Evolutionary conservation across 2,113 vertebrate genomes (phyloP).

Genomic region (Pteruthius melanotis): DNA sequence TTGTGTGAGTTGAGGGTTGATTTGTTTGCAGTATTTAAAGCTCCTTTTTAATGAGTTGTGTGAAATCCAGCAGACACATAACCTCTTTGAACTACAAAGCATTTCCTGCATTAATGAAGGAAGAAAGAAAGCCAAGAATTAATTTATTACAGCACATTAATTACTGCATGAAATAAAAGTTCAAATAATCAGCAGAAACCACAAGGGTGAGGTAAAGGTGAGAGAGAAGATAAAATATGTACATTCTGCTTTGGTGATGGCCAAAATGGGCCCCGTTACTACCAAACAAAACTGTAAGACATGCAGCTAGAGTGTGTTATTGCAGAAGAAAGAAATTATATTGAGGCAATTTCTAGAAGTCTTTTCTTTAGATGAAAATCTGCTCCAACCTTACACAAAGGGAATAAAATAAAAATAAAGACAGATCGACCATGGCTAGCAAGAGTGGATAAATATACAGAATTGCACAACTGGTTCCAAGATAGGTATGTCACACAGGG

Average conservation of each 20-base stretch:
- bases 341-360: neutral
- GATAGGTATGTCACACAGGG: neutral
- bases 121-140: conserved; percentile 10
- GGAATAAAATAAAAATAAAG: neutral
- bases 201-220: neutral
- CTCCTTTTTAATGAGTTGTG: neutral
- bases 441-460: neutral
- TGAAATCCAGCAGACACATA: conserved; percentile 17
- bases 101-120: conserved; percentile 33
- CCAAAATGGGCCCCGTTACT: neutral
- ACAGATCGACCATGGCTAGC: neutral
- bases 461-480: neutral
- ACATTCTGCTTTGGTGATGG: neutral
- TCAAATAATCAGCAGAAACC: neutral
- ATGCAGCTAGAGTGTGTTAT: neutral
- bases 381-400: neutral
- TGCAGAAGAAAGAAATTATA: neutral
- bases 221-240: neutral
- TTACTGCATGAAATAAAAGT: conserved; percentile 35
- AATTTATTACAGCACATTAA: conserved; percentile 4
- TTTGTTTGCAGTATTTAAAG: conserved; percentile 35
- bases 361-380: neutral
- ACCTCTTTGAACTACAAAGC: conserved; percentile 33
- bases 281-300: neutral
- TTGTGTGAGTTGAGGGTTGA: neutral